A percentile compares a stretch with the other conserved stretches of the same genome.
These are phyloP conservation scores for Chymomyza caudatula DNA, from an alignment of 2,888 invertebrate species.

Conservation along the genomic window DNA sequence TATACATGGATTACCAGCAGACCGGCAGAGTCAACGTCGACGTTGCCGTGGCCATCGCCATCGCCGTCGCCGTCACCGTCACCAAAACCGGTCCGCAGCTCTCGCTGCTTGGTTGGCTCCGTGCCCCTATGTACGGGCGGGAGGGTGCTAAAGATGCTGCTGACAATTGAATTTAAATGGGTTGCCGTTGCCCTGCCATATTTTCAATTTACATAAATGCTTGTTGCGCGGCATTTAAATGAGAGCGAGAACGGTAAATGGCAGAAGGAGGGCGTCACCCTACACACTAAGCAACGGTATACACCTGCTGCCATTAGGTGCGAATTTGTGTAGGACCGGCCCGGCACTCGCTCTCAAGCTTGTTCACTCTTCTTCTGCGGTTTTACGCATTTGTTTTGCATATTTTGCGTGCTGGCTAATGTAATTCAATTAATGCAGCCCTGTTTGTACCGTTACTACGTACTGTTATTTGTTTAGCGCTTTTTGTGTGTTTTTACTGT, in stretches of 20 bases:
- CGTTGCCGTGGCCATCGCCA: not conserved
- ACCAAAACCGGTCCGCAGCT: not conserved
- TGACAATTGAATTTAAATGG: conserved; percentile 73
- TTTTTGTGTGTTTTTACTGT: not conserved
- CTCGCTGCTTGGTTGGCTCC: not conserved
- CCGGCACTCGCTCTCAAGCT: not conserved
- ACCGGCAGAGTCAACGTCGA: not conserved
- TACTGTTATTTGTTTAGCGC: conserved; percentile 6
- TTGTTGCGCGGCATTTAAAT: conserved; percentile 62
- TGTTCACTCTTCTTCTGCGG: conserved; percentile 12
- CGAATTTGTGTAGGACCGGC: conserved; percentile 32
- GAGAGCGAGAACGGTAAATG: conserved; percentile 28
- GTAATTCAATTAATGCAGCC: conserved; percentile 43
- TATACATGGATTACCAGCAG: not conserved
- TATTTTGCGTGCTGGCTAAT: conserved; percentile 39
- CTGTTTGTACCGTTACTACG: not conserved
- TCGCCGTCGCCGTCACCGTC: not conserved
- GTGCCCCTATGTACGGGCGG: not conserved
- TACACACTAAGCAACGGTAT: not conserved
- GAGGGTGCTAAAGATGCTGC: conserved; percentile 35
- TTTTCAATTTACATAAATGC: conserved; percentile 71
- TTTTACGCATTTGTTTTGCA: conserved; percentile 51
- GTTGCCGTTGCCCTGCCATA: conserved; percentile 46
- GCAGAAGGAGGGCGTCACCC: not conserved
- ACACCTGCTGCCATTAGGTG: conserved; percentile 55